phyloP scores from a whole-genome alignment of 92 coral and sea anemone species.

The Umimayanthus chanpuru region DNA sequence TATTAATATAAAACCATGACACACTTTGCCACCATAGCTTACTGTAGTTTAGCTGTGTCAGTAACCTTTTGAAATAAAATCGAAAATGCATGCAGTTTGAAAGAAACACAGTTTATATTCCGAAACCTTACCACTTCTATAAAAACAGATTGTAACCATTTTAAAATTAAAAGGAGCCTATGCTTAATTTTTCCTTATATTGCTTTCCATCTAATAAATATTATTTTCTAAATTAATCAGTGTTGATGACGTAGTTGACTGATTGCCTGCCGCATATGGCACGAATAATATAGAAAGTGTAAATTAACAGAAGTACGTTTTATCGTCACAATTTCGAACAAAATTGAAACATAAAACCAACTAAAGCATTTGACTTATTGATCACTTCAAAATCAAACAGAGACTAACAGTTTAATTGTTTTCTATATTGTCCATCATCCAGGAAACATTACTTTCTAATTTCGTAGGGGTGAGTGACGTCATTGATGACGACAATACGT shows the following conservation, averaged over 20 bases:
- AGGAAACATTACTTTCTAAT: slow-evolving; percentile 26
- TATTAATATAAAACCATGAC: not conserved
- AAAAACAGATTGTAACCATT: not conserved
- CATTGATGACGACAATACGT: slow-evolving; percentile 21
- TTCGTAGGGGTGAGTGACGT: slow-evolving; percentile 14
- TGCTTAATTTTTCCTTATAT: not conserved
- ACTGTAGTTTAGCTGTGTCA: not conserved
- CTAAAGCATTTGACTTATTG: not conserved
- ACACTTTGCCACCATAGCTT: not conserved
- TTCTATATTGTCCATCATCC: not conserved
- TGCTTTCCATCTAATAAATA: not conserved
- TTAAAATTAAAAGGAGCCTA: not conserved
- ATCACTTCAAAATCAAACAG: not conserved
- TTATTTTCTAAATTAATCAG: not conserved
- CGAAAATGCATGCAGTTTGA: not conserved
- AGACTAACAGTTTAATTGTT: not conserved
- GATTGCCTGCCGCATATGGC: too few relatives aligned
- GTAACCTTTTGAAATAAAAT: not conserved
- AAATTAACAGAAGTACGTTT: not conserved
- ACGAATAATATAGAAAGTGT: too few relatives aligned
- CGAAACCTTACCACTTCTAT: not conserved
- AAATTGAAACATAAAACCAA: too few relatives aligned
- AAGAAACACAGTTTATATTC: too few relatives aligned
- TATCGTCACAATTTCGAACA: not conserved
- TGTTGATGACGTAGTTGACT: not conserved